A percentile compares a stretch with the other conserved stretches of the same genome.
phyloP scores from a whole-genome alignment of 2,113 vertebrate genomes.

The Tragelaphus buxtoni region DNA sequence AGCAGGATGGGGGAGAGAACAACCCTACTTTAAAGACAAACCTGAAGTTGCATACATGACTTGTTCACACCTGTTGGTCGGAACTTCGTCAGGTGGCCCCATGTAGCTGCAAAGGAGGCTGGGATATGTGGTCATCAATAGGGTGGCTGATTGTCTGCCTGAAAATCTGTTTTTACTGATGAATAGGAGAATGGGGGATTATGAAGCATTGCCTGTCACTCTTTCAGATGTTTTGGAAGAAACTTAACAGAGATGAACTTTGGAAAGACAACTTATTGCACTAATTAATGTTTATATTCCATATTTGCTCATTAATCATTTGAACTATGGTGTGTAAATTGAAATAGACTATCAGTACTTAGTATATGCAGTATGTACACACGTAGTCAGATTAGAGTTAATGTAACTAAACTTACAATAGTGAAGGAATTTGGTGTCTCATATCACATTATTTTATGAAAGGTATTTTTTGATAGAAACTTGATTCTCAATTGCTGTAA shows the following conservation, averaged over 20 bases:
- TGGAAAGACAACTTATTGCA: neutral
- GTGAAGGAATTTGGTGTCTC: neutral
- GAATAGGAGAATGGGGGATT: neutral
- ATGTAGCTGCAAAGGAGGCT: conserved; percentile 22
- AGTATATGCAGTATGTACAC: neutral
- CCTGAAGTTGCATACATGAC: neutral
- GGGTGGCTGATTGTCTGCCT: neutral
- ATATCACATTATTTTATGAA: neutral
- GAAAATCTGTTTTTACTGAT: neutral
- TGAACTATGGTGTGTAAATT: neutral
- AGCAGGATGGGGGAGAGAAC: neutral
- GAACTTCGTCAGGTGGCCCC: neutral
- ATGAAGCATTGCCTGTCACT: neutral
- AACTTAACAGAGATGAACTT: neutral
- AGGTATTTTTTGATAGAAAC: neutral
- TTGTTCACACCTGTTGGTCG: neutral
- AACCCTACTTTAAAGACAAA: neutral
- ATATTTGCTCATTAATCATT: neutral
- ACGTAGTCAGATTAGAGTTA: neutral
- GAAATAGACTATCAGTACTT: neutral
- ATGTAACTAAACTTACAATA: neutral
- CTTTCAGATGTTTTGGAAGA: neutral
- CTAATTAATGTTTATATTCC: conserved; percentile 11
- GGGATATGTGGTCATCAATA: neutral
- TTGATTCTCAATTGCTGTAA: neutral